Evolutionary conservation across 2,888 invertebrate species (phyloP).

Genomic region (Piscicola geometra): DNA sequence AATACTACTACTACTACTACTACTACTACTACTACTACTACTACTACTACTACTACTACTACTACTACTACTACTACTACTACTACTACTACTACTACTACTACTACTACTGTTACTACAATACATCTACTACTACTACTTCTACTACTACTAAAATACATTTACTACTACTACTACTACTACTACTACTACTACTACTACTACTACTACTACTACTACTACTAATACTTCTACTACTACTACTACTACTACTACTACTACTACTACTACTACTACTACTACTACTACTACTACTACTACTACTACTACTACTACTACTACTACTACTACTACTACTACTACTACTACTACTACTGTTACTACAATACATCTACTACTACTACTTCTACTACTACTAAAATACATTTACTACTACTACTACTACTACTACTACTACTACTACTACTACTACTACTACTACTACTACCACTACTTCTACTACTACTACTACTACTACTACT

Average conservation of each 20-base stretch:
- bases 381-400: too few relatives aligned
- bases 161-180: background rate
- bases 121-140: too few relatives aligned
- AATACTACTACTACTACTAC: too few relatives aligned
- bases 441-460: slow-evolving; percentile 9
- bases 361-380: too few relatives aligned
- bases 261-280: background rate
- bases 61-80: too few relatives aligned
- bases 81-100: too few relatives aligned
- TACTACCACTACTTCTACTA: too few relatives aligned
- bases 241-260: background rate
- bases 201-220: background rate
- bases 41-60: too few relatives aligned
- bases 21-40: too few relatives aligned
- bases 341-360: slow-evolving; percentile 5
- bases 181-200: background rate
- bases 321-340: slow-evolving; percentile 9
- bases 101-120: too few relatives aligned
- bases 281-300: slow-evolving; percentile 9
- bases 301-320: slow-evolving; percentile 9
- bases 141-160: too few relatives aligned
- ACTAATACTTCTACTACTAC: background rate
- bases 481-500: too few relatives aligned
- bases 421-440: slow-evolving; percentile 9
- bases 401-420: slow-evolving; percentile 5